A percentile compares a stretch with the other conserved stretches of the same genome.
Conservation (phyloP, 2,113 vertebrate species). For the Vimba vimba region DNA sequence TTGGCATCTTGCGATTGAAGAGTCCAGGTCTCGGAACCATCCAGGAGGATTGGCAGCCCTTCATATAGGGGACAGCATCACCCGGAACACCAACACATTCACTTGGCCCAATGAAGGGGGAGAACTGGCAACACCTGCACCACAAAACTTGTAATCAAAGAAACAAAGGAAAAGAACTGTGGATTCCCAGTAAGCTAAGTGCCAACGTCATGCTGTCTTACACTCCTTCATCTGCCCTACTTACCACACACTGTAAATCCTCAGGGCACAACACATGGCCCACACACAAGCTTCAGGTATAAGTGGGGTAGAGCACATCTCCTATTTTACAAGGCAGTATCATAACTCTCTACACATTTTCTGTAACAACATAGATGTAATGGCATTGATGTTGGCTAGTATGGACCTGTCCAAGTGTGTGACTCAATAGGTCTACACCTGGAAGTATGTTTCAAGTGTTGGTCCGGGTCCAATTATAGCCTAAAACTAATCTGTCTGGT, state of each 20-base stretch:
- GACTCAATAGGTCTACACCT: not conserved
- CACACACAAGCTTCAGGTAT: constrained; percentile 10
- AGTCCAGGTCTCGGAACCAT: not conserved
- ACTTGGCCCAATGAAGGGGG: not conserved
- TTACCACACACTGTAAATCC: constrained; percentile 27
- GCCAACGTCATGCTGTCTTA: constrained; percentile 16
- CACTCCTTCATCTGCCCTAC: constrained; percentile 15
- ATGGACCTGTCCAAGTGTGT: not conserved
- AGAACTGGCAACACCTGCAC: constrained; percentile 16
- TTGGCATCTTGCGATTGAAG: not conserved
- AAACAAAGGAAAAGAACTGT: constrained; percentile 3
- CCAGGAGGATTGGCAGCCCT: not conserved
- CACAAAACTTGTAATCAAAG: constrained; percentile 13
- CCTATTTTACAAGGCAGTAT: not conserved
- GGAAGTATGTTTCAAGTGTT: not conserved
- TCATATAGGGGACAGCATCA: too few relatives aligned
- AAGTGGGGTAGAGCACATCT: not conserved
- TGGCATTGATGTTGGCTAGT: not conserved
- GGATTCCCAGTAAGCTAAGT: constrained; percentile 25
- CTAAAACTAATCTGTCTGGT: too few relatives aligned
- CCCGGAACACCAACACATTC: not conserved
- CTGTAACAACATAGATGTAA: not conserved
- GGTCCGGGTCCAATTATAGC: not conserved
- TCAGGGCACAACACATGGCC: constrained; percentile 23
- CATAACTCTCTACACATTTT: not conserved